phyloP scores from a whole-genome alignment of 2,113 vertebrate species.

The Notiomystis cincta region DNA sequence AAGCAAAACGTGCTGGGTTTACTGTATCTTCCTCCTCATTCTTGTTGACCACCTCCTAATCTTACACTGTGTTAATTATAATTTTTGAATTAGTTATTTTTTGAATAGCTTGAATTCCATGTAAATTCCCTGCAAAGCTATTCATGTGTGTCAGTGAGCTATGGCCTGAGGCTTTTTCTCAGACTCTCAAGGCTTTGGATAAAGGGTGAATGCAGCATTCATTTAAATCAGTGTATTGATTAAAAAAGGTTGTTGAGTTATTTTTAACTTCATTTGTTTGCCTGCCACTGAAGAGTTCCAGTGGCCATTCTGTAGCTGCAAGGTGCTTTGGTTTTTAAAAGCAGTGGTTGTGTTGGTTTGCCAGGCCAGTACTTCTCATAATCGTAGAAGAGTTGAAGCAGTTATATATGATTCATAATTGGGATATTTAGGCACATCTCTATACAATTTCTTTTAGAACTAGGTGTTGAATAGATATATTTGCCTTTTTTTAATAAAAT shows the following conservation, averaged over 20 bases:
- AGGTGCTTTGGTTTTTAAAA: rapidly evolving
- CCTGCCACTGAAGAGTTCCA: neutral
- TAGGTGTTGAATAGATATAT: neutral
- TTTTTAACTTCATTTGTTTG: neutral
- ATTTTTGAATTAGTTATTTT: slow-evolving; percentile 35
- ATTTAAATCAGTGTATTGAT: neutral
- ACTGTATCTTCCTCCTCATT: slow-evolving; percentile 31
- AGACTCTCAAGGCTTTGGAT: neutral
- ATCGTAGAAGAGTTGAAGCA: neutral
- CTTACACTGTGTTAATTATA: neutral
- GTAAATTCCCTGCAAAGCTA: neutral
- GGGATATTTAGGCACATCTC: neutral
- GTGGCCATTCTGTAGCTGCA: neutral
- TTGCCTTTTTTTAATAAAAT: neutral
- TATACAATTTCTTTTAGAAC: neutral
- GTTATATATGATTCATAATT: neutral
- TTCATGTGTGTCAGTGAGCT: neutral
- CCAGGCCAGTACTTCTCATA: neutral
- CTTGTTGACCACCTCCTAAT: neutral
- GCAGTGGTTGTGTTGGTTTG: rapidly evolving
- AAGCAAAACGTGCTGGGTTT: neutral
- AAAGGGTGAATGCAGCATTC: neutral
- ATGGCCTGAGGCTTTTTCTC: neutral
- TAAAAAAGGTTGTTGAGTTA: neutral
- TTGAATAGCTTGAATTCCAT: neutral